A percentile compares a stretch with the other conserved stretches of the same genome.
These are phyloP conservation scores for Geococcyx californianus DNA, from an alignment of 2,113 vertebrate species.

Conservation along the genomic window DNA sequence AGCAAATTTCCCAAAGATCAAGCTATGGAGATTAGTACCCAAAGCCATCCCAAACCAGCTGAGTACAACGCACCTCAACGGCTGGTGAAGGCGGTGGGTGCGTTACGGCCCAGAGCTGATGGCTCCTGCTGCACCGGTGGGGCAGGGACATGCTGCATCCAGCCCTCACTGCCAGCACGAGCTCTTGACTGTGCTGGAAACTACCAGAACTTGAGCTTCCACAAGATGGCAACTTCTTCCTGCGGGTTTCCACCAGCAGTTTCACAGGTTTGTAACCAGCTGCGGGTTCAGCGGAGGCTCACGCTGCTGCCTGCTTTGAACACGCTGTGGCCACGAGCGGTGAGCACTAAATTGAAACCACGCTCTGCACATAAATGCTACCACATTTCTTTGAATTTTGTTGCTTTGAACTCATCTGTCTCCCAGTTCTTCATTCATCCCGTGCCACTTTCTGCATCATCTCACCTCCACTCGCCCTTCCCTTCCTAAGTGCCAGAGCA, in stretches of 20 bases:
- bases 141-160: neutral
- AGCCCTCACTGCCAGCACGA: rapidly evolving
- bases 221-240: neutral
- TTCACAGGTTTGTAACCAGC: rapidly evolving
- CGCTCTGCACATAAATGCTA: neutral
- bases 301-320: neutral
- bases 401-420: neutral
- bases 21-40: neutral
- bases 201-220: neutral
- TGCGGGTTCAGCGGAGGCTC: neutral
- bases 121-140: neutral
- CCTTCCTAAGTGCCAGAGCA: rapidly evolving
- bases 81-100: rapidly evolving
- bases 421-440: neutral
- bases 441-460: neutral
- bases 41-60: neutral
- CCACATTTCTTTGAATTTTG: rapidly evolving
- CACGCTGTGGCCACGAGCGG: rapidly evolving
- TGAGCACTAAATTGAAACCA: neutral
- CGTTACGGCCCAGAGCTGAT: rapidly evolving
- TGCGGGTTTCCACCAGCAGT: neutral
- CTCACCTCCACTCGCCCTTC: too few species aligned
- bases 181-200: neutral
- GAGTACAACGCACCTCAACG: neutral
- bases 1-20: neutral